Evolutionary conservation across 1,140 invertebrate genomes (phyloP).

Genomic region (Cydia strobilella): DNA sequence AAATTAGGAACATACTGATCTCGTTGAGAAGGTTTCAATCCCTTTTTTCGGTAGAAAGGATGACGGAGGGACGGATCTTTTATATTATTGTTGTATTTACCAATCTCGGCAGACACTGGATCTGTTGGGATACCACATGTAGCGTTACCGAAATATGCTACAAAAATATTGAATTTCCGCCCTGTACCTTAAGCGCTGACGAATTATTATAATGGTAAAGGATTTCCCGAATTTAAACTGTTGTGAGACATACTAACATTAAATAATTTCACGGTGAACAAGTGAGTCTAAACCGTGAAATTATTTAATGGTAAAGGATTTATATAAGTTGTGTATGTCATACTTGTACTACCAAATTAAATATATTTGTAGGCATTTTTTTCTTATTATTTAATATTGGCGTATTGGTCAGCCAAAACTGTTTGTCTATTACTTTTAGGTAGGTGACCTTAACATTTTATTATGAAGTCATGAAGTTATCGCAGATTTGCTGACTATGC

Average conservation of each 20-base stretch:
- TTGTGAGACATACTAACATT: too few species aligned
- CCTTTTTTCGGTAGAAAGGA: constrained; percentile 41
- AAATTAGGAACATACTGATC: constrained; percentile 54
- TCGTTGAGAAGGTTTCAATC: constrained; percentile 46
- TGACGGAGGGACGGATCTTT: constrained; percentile 42
- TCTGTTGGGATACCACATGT: not conserved
- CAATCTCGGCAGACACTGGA: constrained; percentile 22
- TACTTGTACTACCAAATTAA: not conserved
- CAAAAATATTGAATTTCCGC: constrained; percentile 15
- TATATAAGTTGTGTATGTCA: constrained; percentile 24
- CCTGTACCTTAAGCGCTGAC: constrained; percentile 14
- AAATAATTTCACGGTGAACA: too few species aligned
- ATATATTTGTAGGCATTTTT: too few species aligned
- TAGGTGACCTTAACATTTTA: too few species aligned
- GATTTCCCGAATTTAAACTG: too few species aligned
- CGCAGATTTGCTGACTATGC: too few species aligned
- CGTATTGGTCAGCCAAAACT: too few species aligned
- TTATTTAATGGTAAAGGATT: constrained; percentile 43
- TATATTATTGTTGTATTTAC: constrained; percentile 41
- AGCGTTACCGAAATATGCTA: not conserved
- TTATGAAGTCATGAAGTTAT: too few species aligned
- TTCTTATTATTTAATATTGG: too few species aligned
- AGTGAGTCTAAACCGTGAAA: too few species aligned
- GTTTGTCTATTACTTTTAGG: too few species aligned
- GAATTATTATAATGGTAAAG: constrained; percentile 46